Percentiles rank a stretch among this genome's conserved stretches.
Evolutionary conservation across 1,140 invertebrate genomes (phyloP).

Genomic region (Platorchestia sp.): DNA sequence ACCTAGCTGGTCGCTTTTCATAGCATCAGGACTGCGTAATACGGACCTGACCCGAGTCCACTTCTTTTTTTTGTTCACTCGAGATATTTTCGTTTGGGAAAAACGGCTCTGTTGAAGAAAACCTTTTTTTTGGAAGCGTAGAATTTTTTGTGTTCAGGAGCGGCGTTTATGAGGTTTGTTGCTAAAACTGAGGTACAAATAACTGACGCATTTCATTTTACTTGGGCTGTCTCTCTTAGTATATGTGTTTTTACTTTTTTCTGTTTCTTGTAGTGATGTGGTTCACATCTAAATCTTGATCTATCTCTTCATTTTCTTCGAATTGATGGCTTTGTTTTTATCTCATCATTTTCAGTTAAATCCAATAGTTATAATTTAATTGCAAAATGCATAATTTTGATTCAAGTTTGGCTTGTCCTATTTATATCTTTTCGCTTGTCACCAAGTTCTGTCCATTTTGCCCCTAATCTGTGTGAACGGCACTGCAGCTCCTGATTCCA

Average conservation of each 20-base stretch:
- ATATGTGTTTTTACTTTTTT: background rate
- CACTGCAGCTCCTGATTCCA: no score
- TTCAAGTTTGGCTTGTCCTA: background rate
- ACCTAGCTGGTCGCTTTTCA: background rate
- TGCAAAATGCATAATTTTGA: background rate
- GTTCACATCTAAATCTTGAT: background rate
- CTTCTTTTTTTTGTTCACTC: background rate
- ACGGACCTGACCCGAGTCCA: background rate
- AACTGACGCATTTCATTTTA: background rate
- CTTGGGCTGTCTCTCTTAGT: background rate
- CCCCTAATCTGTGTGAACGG: no score
- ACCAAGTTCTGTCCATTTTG: background rate
- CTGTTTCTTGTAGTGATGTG: background rate
- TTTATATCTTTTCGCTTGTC: background rate
- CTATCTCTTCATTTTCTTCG: background rate
- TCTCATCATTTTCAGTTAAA: background rate
- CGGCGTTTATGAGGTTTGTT: background rate
- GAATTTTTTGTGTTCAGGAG: background rate
- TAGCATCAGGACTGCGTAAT: background rate
- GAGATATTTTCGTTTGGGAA: background rate
- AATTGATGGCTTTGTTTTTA: background rate
- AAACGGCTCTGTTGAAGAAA: background rate
- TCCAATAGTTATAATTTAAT: background rate
- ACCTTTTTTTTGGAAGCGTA: background rate
- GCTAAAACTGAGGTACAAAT: background rate